These are phyloP conservation scores for Nixonia krombeini DNA, from an alignment of 1,140 invertebrate species.

Conservation along the genomic window DNA sequence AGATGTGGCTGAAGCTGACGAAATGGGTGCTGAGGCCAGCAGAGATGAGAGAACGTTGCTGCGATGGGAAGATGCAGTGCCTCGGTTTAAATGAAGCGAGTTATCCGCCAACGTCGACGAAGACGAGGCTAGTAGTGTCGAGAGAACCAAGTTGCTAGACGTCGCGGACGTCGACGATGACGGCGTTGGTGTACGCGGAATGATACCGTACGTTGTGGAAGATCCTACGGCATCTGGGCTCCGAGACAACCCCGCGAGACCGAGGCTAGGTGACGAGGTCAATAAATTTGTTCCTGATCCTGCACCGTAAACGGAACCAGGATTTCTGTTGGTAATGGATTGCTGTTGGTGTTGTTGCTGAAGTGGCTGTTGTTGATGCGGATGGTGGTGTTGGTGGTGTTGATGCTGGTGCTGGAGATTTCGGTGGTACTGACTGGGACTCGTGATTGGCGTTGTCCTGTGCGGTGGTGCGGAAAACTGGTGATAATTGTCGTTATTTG, in stretches of 20 bases:
- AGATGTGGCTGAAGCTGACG: too few species aligned
- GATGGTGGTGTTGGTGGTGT: slow-evolving; percentile 19
- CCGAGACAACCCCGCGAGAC: slow-evolving; percentile 46
- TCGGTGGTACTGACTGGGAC: slow-evolving; percentile 18
- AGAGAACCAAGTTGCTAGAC: slow-evolving; percentile 29
- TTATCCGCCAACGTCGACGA: slow-evolving; percentile 29
- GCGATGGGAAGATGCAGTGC: slow-evolving; percentile 17
- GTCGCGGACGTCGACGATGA: slow-evolving; percentile 5
- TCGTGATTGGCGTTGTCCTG: slow-evolving; percentile 32
- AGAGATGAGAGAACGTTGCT: slow-evolving; percentile 48
- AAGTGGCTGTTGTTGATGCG: slow-evolving; percentile 10
- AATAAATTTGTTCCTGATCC: slow-evolving; percentile 39
- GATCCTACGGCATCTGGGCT: slow-evolving; percentile 45
- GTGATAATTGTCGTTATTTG: slow-evolving; percentile 32
- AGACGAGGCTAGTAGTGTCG: slow-evolving; percentile 28
- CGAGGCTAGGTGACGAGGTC: slow-evolving; percentile 51
- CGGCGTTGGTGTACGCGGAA: slow-evolving; percentile 28
- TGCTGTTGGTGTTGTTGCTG: slow-evolving; percentile 24
- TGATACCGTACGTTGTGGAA: slow-evolving; percentile 43
- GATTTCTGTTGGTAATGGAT: slow-evolving; percentile 26
- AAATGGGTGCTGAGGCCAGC: slow-evolving; percentile 31
- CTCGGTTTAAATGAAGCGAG: slow-evolving; percentile 16
- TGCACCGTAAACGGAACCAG: slow-evolving; percentile 25
- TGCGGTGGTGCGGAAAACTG: background rate
- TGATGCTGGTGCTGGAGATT: slow-evolving; percentile 31